These are phyloP conservation scores for Peromyscus eremicus DNA, from an alignment of 2,797 vertebrate species.

Conservation along the genomic window DNA sequence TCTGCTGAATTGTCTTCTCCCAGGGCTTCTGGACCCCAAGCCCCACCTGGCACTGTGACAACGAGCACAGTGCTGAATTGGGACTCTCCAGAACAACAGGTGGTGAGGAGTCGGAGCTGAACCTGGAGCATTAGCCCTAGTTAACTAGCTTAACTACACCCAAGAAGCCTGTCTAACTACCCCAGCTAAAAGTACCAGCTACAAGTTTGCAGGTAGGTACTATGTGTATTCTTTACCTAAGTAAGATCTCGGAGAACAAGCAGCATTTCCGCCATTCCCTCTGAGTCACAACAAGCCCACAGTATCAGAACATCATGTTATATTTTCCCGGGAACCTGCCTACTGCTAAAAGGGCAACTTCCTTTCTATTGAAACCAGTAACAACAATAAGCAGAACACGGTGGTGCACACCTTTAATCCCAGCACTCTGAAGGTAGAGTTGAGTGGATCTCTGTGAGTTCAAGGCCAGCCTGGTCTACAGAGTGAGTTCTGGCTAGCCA, in stretches of 20 bases:
- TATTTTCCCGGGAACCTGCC: not conserved
- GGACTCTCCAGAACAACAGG: conserved; percentile 8
- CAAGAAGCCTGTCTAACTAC: conserved; percentile 9
- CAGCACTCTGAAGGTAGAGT: not conserved
- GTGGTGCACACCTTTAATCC: too few species aligned
- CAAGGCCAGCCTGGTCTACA: not conserved
- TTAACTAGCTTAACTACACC: conserved; percentile 30
- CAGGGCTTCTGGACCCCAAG: not conserved
- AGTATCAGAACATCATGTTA: not conserved
- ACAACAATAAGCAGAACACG: not conserved
- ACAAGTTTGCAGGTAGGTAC: conserved; percentile 38
- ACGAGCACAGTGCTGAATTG: not conserved
- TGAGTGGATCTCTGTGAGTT: not conserved
- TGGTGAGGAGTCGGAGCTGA: not conserved
- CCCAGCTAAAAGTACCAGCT: not conserved
- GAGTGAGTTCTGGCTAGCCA: not conserved
- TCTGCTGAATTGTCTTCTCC: conserved; percentile 8
- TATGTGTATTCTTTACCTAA: not conserved
- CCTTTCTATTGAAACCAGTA: not conserved
- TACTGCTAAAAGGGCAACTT: not conserved
- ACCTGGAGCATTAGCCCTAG: not conserved
- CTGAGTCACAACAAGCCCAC: not conserved
- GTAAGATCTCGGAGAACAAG: not conserved
- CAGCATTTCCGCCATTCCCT: not conserved
- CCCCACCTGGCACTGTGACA: not conserved